Evolutionary conservation across 2,113 vertebrate genomes (phyloP), one percentile per base, ranked within the genome.

Genomic region (Apodemus sylvaticus): DNA sequence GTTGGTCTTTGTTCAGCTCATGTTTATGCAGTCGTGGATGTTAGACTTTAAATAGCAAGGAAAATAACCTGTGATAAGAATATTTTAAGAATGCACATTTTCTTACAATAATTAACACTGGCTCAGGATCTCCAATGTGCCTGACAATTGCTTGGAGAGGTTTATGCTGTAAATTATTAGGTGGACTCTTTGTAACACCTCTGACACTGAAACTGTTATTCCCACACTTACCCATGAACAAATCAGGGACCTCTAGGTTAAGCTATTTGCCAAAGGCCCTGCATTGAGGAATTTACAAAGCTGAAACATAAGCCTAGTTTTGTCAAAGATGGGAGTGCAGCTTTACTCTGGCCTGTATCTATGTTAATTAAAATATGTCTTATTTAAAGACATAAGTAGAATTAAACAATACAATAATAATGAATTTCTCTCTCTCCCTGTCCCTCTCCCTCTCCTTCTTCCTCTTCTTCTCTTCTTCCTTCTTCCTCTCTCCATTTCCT

Each of bases 341-440:
- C 17, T 82, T 96, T 91, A 31, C 74, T 86, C 3, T 86, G 86
- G 82, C 14, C 39, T n/a, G 14, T 53, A 66, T 12, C 51, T 90
- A 55, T 14, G 39, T 48, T 86, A 88, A 91, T 89, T 96, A 94
- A 96, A 92, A 94, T 58, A 88, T 36, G 78, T 34, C 45, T 76
- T 83, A 78, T 94, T 93, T 89, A 91, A 93, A 95, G 48, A n/a
- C 48, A 34, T 58, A 58, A 95, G 85, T 71, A 81, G 8, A 76
- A 91, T 90, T 66, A 79, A 91, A 58, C 48, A 94, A 95, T 70
- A 4, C 31, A 95, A 71, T 24, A 24, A 91, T 81, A 71, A 89
- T 29, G 53, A 70, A 86, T 73, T 51, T 90, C 71, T 90, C 91
- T 19, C 36, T 71, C 70, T n/a, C 42, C 64, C 22, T 34, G 19